Conservation (phyloP, 64 coral and sea anemone genomes). For the Pocillopora damicornis region DNA sequence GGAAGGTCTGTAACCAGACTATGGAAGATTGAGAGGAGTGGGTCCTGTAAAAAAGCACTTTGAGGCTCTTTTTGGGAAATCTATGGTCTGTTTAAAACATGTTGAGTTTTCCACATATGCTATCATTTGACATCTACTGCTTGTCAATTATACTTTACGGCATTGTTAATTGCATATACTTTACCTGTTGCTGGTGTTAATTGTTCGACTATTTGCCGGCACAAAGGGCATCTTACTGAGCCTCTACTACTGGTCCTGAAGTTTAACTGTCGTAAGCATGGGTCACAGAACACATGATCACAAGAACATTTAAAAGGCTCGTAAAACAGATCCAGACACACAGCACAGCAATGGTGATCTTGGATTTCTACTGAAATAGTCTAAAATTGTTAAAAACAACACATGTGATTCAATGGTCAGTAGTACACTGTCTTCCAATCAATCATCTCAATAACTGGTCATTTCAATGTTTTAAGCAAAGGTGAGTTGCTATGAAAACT, state of each 20-base stretch:
- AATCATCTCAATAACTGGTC: too few species aligned
- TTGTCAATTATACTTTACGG: too few species aligned
- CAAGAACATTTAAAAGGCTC: constrained; percentile 78
- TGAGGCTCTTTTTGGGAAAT: too few species aligned
- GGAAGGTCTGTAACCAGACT: too few species aligned
- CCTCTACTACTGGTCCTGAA: constrained; percentile 40
- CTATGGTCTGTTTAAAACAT: background rate
- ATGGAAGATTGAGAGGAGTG: too few species aligned
- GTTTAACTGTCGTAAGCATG: constrained; percentile 80
- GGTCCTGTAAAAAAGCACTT: too few species aligned
- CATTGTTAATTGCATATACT: too few species aligned
- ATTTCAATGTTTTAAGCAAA: too few species aligned
- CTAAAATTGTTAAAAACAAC: background rate
- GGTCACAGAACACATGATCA: constrained; percentile 89
- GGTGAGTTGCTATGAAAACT: too few species aligned
- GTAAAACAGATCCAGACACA: constrained; percentile 83
- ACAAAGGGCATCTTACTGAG: constrained; percentile 74
- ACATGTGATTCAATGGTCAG: background rate
- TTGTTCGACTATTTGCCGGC: constrained; percentile 57
- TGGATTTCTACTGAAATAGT: constrained; percentile 18
- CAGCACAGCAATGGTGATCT: constrained; percentile 59
- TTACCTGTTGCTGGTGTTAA: constrained; percentile 60
- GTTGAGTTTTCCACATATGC: background rate
- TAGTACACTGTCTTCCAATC: background rate
- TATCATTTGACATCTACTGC: too few species aligned